Percentiles rank a stretch among this genome's conserved stretches.
Conservation (phyloP, 2,113 vertebrate species). For the Melozone crissalis region DNA sequence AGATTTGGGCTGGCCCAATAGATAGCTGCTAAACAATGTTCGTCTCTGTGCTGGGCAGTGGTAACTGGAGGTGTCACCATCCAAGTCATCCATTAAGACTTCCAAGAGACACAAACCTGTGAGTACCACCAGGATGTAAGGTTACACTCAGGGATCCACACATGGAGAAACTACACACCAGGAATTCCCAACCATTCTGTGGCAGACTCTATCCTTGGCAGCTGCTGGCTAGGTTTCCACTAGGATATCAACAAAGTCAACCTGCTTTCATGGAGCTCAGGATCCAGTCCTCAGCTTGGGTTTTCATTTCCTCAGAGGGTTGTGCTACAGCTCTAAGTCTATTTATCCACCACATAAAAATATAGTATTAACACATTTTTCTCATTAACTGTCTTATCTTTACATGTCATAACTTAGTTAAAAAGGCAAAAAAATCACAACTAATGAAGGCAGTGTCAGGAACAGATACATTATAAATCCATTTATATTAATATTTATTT, state of each 20-base stretch:
- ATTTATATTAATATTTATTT: conserved; percentile 24
- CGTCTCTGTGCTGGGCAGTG: not conserved
- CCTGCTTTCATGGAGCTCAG: not conserved
- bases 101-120: not conserved
- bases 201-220: not conserved
- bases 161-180: not conserved
- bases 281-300: not conserved
- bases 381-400: not conserved
- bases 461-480: not conserved
- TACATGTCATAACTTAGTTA: not conserved
- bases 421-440: not conserved
- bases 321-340: not conserved
- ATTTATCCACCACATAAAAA: not conserved
- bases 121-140: not conserved
- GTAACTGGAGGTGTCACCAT: not conserved
- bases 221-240: not conserved
- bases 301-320: not conserved
- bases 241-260: not conserved
- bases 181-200: not conserved
- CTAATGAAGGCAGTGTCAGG: not conserved
- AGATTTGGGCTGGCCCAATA: not conserved
- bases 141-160: not conserved
- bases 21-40: not conserved
- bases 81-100: not conserved
- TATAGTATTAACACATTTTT: not conserved